These are phyloP conservation scores for Silurus meridionalis DNA, from an alignment of 2,113 vertebrate species.

Conservation along the genomic window DNA sequence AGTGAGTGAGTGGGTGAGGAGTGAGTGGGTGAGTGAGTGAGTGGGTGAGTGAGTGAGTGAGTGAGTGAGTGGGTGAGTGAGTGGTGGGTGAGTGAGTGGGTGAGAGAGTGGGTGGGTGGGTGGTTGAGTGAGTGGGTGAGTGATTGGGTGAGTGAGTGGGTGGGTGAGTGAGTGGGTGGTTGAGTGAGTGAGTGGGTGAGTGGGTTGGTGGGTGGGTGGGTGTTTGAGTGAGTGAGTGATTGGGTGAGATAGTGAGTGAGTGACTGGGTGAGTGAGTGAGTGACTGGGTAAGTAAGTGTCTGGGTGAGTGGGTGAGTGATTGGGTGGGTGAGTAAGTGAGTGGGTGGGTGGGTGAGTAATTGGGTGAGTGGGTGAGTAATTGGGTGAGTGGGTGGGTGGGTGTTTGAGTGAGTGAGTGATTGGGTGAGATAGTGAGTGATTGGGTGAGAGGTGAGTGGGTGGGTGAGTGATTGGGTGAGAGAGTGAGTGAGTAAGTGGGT, in stretches of 20 bases:
- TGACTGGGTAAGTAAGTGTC: no score
- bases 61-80: no score
- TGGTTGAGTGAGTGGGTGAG: no score
- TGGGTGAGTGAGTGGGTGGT: not conserved
- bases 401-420: not conserved
- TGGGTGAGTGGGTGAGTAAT: not conserved
- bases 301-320: not conserved
- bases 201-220: not conserved
- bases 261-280: not conserved
- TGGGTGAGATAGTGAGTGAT: not conserved
- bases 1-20: no score
- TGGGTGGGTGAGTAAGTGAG: not conserved
- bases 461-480: no score
- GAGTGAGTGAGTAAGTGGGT: no score
- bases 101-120: no score
- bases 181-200: not conserved
- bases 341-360: not conserved
- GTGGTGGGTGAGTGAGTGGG: no score
- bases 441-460: no score
- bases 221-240: not conserved
- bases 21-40: no score
- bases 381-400: no score
- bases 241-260: not conserved
- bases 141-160: not conserved
- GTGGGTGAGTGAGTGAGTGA: no score